These are phyloP conservation scores for Drosophila pegasa DNA, from an alignment of 2,888 invertebrate genomes.

Conservation along the genomic window DNA sequence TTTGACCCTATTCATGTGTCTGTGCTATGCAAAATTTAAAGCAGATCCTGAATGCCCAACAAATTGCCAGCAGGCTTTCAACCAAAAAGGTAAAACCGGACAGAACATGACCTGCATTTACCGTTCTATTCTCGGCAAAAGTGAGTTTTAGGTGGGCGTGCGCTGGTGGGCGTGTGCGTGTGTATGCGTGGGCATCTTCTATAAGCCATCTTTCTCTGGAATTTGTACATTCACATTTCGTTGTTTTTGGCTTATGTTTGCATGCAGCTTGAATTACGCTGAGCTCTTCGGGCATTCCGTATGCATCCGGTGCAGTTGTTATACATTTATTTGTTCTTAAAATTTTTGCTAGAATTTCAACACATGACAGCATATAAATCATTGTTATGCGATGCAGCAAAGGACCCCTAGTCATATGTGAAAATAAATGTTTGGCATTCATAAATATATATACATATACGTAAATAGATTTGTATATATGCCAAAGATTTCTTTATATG, in stretches of 20 bases:
- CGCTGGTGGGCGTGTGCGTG: constrained; percentile 1
- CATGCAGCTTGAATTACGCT: constrained; percentile 13
- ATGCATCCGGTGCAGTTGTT: constrained; percentile 15
- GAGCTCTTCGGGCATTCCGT: constrained; percentile 1
- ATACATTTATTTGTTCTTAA: constrained; percentile 2
- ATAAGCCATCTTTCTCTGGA: constrained; percentile 15
- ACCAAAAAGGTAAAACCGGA: constrained; percentile 33
- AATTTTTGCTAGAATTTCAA: constrained; percentile 11
- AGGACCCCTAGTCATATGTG: neutral
- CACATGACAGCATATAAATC: constrained; percentile 3
- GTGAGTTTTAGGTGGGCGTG: neutral
- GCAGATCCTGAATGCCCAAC: constrained; percentile 61
- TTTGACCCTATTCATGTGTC: constrained; percentile 61
- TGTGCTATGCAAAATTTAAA: constrained; percentile 59
- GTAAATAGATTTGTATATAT: no score
- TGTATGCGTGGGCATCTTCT: constrained; percentile 10
- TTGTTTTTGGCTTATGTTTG: constrained; percentile 36
- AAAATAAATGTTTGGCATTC: neutral
- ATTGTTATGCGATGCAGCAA: neutral
- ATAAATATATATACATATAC: neutral
- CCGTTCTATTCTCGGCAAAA: constrained; percentile 14
- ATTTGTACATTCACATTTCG: constrained; percentile 24
- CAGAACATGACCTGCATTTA: constrained; percentile 46
- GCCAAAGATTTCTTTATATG: no score
- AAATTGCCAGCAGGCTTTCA: constrained; percentile 48